Evolutionary conservation across 2,888 invertebrate species (phyloP).

Genomic region (Polylopha cassiicola): DNA sequence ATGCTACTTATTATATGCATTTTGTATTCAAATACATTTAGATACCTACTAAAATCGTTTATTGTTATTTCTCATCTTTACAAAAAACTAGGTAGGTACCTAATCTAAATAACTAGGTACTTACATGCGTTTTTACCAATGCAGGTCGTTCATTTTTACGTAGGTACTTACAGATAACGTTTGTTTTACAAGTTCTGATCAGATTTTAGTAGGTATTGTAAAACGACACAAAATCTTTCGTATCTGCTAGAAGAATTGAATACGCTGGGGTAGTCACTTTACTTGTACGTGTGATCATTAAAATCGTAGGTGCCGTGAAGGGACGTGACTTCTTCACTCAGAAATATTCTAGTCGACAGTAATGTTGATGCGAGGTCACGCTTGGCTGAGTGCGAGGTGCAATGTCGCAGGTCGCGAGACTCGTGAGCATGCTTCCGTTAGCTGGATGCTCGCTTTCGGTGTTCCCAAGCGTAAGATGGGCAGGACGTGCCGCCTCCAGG

Average conservation of each 20-base stretch:
- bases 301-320: slow-evolving; percentile 28
- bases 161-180: too few species aligned
- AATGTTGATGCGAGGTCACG: slow-evolving; percentile 57
- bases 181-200: too few species aligned
- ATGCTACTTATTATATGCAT: too few species aligned
- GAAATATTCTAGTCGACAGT: slow-evolving; percentile 38
- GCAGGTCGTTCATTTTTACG: too few species aligned
- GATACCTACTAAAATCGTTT: too few species aligned
- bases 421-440: slow-evolving; percentile 37
- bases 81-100: too few species aligned
- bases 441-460: slow-evolving; percentile 24
- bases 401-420: neutral
- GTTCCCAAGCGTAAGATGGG: slow-evolving; percentile 41
- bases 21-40: too few species aligned
- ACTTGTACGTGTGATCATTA: slow-evolving; percentile 26
- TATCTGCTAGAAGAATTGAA: slow-evolving; percentile 12
- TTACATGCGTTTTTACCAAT: too few species aligned
- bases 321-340: slow-evolving; percentile 20
- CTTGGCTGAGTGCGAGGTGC: slow-evolving; percentile 34
- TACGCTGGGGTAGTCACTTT: slow-evolving; percentile 13
- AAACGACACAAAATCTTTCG: slow-evolving; percentile 10
- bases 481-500: slow-evolving; percentile 22
- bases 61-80: too few species aligned
- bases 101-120: too few species aligned
- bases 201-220: too few species aligned